These are phyloP conservation scores for Smittia sp. DNA, from an alignment of 2,888 invertebrate species.

Conservation along the genomic window DNA sequence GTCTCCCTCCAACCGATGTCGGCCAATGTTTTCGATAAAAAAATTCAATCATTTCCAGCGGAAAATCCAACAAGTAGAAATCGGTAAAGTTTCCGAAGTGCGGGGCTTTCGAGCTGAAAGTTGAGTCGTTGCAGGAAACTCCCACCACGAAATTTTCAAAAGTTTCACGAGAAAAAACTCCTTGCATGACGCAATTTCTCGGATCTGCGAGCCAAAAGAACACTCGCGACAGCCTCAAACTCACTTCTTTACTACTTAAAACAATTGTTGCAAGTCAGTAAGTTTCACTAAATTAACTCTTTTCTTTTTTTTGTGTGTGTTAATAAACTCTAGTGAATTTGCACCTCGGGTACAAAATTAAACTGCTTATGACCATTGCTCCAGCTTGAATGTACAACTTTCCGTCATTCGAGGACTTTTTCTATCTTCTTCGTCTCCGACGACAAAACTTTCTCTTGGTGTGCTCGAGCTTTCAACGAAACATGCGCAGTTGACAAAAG, in stretches of 20 bases:
- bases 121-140: not conserved
- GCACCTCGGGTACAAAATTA: not conserved
- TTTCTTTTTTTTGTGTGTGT: not conserved
- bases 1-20: not conserved
- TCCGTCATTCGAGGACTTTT: not conserved
- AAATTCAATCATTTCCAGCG: not conserved
- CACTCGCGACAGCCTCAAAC: not conserved
- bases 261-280: not conserved
- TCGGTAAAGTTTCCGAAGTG: not conserved
- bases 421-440: not conserved
- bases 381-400: conserved; percentile 10
- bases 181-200: not conserved
- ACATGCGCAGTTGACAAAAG: not conserved
- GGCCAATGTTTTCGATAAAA: not conserved
- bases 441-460: too few species aligned
- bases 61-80: conserved; percentile 12
- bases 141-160: too few species aligned
- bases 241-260: not conserved
- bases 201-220: not conserved
- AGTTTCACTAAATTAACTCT: not conserved
- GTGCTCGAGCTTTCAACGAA: not conserved
- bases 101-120: not conserved
- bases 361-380: conserved; percentile 3
- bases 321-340: conserved; percentile 2
- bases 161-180: not conserved